Conservation (phyloP, 2,888 invertebrate genomes). For the Spialia ferax region DNA sequence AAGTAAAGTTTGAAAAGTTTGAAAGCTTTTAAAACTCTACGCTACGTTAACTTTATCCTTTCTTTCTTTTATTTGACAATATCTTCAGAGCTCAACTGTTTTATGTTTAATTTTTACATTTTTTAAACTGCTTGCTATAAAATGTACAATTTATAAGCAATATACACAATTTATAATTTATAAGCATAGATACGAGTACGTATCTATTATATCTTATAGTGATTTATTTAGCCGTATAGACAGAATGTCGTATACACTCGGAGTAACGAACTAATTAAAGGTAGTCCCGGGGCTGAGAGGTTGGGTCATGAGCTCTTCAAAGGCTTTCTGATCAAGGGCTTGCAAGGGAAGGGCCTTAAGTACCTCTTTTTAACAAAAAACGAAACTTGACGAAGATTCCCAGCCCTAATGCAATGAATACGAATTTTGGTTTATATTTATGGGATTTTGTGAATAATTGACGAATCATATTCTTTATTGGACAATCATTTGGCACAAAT, state of each 20-base stretch:
- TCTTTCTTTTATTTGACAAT: neutral
- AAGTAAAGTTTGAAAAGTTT: slow-evolving; percentile 24
- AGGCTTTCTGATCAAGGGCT: slow-evolving; percentile 8
- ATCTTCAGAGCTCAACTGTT: neutral
- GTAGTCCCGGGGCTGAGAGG: neutral
- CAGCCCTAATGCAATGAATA: no score
- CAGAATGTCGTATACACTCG: neutral
- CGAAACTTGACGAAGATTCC: neutral
- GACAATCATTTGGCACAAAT: no score
- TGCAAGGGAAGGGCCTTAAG: neutral
- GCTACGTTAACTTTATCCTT: slow-evolving; percentile 9
- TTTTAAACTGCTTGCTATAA: no score
- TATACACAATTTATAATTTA: no score
- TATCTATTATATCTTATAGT: no score
- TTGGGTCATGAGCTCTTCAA: neutral
- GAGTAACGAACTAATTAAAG: slow-evolving; percentile 24
- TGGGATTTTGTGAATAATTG: no score
- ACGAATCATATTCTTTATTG: no score
- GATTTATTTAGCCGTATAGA: no score
- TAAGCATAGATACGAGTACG: no score
- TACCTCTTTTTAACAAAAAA: neutral
- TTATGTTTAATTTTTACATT: neutral
- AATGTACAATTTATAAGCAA: no score
- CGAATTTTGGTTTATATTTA: no score
- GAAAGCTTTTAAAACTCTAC: slow-evolving; percentile 13